Conservation (phyloP, 1,140 invertebrate species). For the Eupristina koningsbergeri region DNA sequence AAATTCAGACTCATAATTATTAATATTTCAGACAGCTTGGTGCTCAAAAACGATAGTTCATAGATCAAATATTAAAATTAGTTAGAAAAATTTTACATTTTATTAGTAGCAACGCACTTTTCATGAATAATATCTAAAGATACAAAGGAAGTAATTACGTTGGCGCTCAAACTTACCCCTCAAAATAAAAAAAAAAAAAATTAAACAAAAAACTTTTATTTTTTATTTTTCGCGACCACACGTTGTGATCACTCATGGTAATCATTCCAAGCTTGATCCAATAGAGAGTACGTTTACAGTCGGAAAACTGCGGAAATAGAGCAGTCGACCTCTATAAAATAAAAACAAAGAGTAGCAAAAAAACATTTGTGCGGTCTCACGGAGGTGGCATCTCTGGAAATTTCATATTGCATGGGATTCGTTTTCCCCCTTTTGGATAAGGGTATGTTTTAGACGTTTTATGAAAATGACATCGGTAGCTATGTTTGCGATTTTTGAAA, state of each 20-base stretch:
- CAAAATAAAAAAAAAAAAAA: background rate
- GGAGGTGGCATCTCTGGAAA: background rate
- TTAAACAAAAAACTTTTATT: background rate
- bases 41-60: too few species aligned
- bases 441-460: too few species aligned
- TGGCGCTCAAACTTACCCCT: background rate
- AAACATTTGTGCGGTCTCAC: background rate
- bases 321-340: background rate
- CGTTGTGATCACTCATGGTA: slow-evolving; percentile 1
- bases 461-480: background rate
- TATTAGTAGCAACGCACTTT: too few species aligned
- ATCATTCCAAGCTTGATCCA: slow-evolving; percentile 39
- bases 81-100: too few species aligned
- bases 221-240: background rate
- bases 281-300: slow-evolving; percentile 2
- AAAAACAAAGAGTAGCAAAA: background rate
- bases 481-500: background rate
- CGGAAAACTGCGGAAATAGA: background rate
- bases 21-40: too few species aligned
- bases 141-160: too few species aligned
- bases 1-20: too few species aligned
- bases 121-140: too few species aligned
- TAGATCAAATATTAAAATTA: too few species aligned
- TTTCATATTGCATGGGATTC: background rate
- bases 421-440: background rate